Conservation (phyloP, 2,113 vertebrate genomes). For the Thermophis baileyi region DNA sequence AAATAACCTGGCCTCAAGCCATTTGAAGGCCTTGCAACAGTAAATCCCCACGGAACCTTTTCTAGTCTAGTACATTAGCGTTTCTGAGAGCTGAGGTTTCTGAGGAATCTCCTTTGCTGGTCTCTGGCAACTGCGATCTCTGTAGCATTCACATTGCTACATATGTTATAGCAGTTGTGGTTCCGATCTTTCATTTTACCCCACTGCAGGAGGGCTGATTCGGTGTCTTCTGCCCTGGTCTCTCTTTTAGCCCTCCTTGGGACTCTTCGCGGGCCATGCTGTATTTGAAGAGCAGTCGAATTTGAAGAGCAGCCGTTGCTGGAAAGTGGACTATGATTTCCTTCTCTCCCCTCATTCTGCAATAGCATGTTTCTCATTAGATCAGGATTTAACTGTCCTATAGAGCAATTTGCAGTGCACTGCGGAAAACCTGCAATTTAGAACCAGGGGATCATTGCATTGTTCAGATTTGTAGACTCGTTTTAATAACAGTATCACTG, state of each 20-base stretch:
- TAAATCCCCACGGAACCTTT: background rate
- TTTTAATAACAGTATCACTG: background rate
- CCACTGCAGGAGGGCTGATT: background rate
- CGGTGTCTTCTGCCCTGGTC: background rate
- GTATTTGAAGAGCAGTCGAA: background rate
- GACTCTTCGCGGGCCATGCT: background rate
- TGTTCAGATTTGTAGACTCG: background rate
- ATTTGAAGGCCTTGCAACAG: background rate
- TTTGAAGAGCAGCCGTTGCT: too few species aligned
- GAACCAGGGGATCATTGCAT: background rate
- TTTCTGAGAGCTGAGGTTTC: background rate
- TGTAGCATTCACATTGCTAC: background rate
- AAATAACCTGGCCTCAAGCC: background rate
- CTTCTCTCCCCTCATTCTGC: too few species aligned
- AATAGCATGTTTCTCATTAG: background rate
- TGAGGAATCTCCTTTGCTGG: background rate
- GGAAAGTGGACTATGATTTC: background rate
- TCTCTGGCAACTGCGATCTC: background rate
- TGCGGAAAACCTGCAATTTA: background rate
- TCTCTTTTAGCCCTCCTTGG: background rate
- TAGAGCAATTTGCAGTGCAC: background rate
- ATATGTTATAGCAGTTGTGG: background rate
- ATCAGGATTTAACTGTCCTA: background rate
- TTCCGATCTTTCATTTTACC: background rate
- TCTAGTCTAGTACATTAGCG: background rate